Evolutionary conservation across 2,113 vertebrate species (phyloP).

Genomic region (Oryzias javanicus): DNA sequence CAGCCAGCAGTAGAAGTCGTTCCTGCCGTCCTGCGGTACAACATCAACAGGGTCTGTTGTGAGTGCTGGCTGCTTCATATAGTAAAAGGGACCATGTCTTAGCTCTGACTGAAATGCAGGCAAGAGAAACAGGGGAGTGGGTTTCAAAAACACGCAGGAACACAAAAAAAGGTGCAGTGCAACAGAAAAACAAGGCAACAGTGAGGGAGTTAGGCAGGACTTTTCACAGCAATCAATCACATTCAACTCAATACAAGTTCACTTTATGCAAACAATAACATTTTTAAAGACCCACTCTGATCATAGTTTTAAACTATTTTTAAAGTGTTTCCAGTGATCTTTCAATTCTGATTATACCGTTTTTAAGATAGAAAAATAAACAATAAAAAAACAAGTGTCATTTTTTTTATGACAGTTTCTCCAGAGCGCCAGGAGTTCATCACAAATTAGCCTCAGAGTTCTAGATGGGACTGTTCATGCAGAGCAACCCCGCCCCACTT

Average conservation of each 20-base stretch:
- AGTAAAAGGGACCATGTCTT: slow-evolving; percentile 99
- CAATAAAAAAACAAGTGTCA: too few species aligned
- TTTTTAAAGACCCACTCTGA: too few species aligned
- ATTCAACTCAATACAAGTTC: slow-evolving; percentile 23
- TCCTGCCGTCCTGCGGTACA: slow-evolving; percentile 99
- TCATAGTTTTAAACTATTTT: too few species aligned
- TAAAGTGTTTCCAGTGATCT: too few species aligned
- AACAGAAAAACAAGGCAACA: slow-evolving; percentile 67
- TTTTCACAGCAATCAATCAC: slow-evolving; percentile 37
- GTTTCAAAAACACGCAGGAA: slow-evolving; percentile 89
- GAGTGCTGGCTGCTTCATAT: slow-evolving; percentile 99
- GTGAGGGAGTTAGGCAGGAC: slow-evolving; percentile 56
- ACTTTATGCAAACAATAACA: slow-evolving; percentile 6
- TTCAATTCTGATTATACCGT: too few species aligned
- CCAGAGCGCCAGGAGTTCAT: too few species aligned
- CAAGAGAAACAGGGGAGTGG: slow-evolving; percentile 96
- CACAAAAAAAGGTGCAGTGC: slow-evolving; percentile 75
- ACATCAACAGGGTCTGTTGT: slow-evolving; percentile 99
- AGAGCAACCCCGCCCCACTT: too few species aligned
- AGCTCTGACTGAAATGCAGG: slow-evolving; percentile 99
- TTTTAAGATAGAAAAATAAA: too few species aligned
- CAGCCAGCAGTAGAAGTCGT: slow-evolving; percentile 99
- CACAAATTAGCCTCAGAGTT: too few species aligned
- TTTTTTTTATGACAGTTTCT: too few species aligned
- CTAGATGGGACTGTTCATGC: too few species aligned